Base-by-base conservation (phyloP, 2,888 invertebrate genomes). In the Tineola bisselliella region DNA sequence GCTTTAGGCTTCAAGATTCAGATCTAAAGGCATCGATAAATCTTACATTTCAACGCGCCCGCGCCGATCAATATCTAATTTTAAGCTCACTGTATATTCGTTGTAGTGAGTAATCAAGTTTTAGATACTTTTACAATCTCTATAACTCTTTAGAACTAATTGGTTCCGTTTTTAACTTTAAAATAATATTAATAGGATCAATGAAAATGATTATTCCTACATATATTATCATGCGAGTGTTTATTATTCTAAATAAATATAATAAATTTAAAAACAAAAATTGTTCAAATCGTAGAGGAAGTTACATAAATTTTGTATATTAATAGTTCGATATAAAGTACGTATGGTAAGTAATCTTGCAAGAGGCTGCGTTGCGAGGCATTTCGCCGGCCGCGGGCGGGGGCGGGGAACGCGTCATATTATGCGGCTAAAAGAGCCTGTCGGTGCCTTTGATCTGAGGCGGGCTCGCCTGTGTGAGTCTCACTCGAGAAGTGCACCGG, bases 341-440 rank as follows among this genome's bases (percentile, higher is more conserved):
- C 33, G 17, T 17, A 56, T 56, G 17, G 59, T 59, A 44, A 15
- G 48, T 11, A 59, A 44, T 58, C 19, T 19, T 56, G 30, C 56
- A 13, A 56, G 18, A n/a, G 25, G 31, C n/a, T 15, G 58, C 33
- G 44, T 30, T 25, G 61, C 52, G 31, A 12, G 77, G 79, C 75
- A 79, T 79, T 79, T 80, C 73, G 81, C 80, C 75, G 81, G 79
- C 74, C 74, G 76, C 71, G 71, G 75, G 77, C 75, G 71, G 75
- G 69, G 78, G 78, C 74, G 75, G 79, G 77, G 79, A 77, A 76
- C 81, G 81, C 84, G 84, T 87, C 86, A 86, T 84, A 87, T 87
- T 87, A 87, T 83, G 84, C 84, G 79, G 86, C 84, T 86, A 86
- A 86, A 87, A 83, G 84, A 87, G 84, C 77, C 81, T 86, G 84